Conservation (phyloP, 2,888 invertebrate species). For the Drosophila longiperda region DNA sequence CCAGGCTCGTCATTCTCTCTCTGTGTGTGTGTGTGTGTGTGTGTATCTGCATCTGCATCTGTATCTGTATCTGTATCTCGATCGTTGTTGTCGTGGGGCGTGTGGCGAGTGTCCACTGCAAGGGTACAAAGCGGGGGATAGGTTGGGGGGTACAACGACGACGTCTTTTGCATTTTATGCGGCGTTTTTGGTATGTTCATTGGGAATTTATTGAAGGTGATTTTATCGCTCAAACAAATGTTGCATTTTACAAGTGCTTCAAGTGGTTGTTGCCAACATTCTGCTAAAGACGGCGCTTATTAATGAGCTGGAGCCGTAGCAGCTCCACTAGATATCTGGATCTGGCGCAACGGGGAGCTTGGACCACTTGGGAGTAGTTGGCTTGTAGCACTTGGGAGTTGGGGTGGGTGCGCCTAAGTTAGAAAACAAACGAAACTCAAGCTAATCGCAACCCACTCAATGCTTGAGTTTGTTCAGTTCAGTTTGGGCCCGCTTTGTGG, state of each 20-base stretch:
- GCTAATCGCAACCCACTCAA: constrained; percentile 34
- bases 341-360: constrained; percentile 54
- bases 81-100: constrained; percentile 54
- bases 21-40: constrained; percentile 10
- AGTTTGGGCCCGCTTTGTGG: constrained; percentile 15
- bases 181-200: constrained; percentile 79
- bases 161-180: constrained; percentile 71
- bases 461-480: constrained; percentile 30
- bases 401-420: constrained; percentile 43
- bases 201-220: constrained; percentile 83
- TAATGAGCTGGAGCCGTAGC: constrained; percentile 66
- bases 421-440: constrained; percentile 24
- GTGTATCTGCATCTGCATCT: constrained; percentile 39
- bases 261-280: constrained; percentile 71
- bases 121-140: too few relatives aligned
- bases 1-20: constrained; percentile 1
- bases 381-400: constrained; percentile 11
- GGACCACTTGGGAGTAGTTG: constrained; percentile 12
- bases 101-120: constrained; percentile 47
- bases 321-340: constrained; percentile 53
- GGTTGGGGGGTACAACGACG: background rate
- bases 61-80: constrained; percentile 62
- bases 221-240: constrained; percentile 84
- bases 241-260: constrained; percentile 82
- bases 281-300: constrained; percentile 78